phyloP scores from a whole-genome alignment of 2,797 vertebrate genomes.

The Cossypha dichroa region DNA sequence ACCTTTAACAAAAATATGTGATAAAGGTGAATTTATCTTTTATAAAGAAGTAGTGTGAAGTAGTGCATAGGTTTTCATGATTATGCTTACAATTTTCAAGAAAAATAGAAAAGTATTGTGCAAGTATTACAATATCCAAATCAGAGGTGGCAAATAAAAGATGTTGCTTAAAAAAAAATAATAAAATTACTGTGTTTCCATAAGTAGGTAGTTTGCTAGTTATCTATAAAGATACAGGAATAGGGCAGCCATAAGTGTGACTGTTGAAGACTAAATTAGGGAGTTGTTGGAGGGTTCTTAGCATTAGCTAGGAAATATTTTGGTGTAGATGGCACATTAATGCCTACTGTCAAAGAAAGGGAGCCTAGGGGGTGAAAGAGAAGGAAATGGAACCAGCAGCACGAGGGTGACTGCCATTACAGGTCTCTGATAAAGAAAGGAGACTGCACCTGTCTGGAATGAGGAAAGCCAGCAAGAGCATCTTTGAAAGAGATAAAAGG shows the following conservation, averaged over 20 bases:
- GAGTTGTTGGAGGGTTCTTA: background rate
- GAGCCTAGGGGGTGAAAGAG: background rate
- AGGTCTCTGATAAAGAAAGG: background rate
- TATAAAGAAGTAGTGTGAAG: background rate
- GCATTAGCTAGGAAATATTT: background rate
- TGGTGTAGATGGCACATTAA: background rate
- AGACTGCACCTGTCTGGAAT: background rate
- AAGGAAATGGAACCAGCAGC: background rate
- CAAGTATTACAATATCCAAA: background rate
- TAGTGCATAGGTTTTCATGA: background rate
- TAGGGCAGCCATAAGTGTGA: background rate
- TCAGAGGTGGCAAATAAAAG: background rate
- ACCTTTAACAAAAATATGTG: background rate
- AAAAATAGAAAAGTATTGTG: background rate
- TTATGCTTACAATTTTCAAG: background rate
- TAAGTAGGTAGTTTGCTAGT: conserved; percentile 23
- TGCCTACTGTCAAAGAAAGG: background rate
- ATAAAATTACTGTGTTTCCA: background rate
- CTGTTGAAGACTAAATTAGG: background rate
- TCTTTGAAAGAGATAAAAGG: conserved; percentile 39
- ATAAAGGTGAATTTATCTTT: conserved; percentile 8
- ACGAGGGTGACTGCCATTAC: background rate
- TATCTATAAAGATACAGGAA: background rate
- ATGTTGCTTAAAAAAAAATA: background rate
- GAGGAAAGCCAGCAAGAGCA: background rate